Evolutionary conservation across 2,888 invertebrate genomes (phyloP).

Genomic region (Penaeus monodon): DNA sequence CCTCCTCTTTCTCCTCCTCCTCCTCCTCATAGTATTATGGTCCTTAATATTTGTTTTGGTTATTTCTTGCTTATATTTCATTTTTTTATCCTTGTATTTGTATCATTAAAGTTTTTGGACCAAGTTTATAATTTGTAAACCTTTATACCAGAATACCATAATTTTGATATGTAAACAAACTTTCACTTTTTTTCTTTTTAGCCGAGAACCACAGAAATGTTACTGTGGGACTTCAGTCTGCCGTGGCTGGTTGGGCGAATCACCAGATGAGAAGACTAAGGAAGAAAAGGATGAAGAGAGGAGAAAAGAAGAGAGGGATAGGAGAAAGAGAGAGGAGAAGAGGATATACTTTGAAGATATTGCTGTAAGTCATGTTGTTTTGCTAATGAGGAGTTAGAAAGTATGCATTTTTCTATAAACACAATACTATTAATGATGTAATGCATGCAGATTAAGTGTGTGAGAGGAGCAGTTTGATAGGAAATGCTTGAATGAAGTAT

Average conservation of each 20-base stretch:
- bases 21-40: too few relatives aligned
- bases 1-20: too few relatives aligned
- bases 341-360: conserved; percentile 74
- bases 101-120: too few relatives aligned
- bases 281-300: conserved; percentile 76
- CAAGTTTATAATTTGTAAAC: too few relatives aligned
- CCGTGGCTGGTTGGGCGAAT: conserved; percentile 94
- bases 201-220: conserved; percentile 95
- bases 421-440: background rate
- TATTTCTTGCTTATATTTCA: too few relatives aligned
- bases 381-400: background rate
- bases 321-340: conserved; percentile 71
- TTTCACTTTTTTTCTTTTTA: conserved; percentile 69
- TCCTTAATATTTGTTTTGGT: too few relatives aligned
- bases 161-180: background rate
- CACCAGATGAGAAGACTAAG: conserved; percentile 74
- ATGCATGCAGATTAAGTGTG: too few relatives aligned
- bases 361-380: conserved; percentile 66
- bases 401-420: conserved; percentile 32
- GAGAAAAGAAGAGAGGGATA: conserved; percentile 71
- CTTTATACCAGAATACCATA: too few relatives aligned
- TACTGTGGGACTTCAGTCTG: conserved; percentile 91
- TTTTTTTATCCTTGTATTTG: too few relatives aligned
- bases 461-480: too few relatives aligned
- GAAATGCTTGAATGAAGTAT: too few relatives aligned